Conservation (phyloP, 2,797 vertebrate species). For the Crotalus adamanteus region DNA sequence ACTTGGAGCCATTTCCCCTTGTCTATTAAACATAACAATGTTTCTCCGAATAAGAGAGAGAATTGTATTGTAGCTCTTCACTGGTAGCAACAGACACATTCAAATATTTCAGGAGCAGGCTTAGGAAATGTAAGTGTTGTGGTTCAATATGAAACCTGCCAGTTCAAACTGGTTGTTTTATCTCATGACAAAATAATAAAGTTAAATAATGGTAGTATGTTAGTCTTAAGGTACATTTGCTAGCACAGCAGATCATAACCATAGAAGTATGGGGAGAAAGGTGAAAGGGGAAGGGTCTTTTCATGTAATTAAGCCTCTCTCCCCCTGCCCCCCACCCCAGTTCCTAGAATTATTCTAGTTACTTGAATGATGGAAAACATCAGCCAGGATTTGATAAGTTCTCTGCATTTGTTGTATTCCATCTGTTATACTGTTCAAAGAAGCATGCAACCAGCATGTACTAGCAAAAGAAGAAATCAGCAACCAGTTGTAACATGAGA, state of each 20-base stretch:
- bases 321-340: neutral
- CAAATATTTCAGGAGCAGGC: neutral
- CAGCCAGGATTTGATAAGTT: neutral
- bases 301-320: neutral
- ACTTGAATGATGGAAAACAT: neutral
- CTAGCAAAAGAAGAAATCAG: neutral
- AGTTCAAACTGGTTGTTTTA: neutral
- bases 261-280: neutral
- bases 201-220: neutral
- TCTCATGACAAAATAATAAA: neutral
- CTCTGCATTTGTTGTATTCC: neutral
- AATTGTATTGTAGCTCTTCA: neutral
- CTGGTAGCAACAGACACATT: neutral
- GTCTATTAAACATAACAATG: neutral
- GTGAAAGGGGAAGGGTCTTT: neutral
- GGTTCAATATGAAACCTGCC: neutral
- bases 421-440: neutral
- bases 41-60: neutral
- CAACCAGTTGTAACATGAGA: neutral
- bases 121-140: neutral
- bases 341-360: neutral
- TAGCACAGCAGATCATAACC: neutral
- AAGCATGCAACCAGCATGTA: neutral
- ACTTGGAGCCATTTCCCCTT: neutral
- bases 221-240: neutral